Conservation (phyloP, 2,888 invertebrate species). For the Syrista parreyssii region DNA sequence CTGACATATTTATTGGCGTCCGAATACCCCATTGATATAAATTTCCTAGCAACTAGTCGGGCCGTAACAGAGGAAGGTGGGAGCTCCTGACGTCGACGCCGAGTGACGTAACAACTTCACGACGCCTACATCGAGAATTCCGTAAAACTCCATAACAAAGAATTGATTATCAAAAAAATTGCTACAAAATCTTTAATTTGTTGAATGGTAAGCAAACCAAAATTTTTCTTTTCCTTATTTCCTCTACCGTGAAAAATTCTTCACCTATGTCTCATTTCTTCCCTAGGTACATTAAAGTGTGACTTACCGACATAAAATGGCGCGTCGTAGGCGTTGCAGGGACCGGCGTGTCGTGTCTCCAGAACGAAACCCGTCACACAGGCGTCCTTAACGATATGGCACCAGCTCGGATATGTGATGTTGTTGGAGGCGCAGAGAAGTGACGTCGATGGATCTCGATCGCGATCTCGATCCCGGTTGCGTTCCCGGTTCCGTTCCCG, state of each 20-base stretch:
- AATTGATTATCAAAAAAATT: no score
- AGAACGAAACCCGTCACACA: constrained; percentile 79
- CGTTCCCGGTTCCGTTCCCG: constrained; percentile 56
- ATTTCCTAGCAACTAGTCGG: constrained; percentile 7
- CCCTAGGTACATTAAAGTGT: background rate
- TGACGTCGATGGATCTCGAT: constrained; percentile 53
- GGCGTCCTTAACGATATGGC: constrained; percentile 82
- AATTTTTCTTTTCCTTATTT: no score
- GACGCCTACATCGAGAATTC: background rate
- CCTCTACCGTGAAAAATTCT: no score
- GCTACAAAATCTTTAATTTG: background rate
- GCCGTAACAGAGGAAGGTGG: no score
- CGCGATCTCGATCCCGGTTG: constrained; percentile 51
- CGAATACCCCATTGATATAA: constrained; percentile 2
- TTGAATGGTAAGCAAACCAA: background rate
- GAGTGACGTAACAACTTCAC: no score
- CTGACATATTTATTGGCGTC: constrained; percentile 6
- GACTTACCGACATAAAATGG: constrained; percentile 40
- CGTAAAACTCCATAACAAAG: background rate
- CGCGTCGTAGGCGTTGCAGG: constrained; percentile 67
- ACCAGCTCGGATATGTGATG: constrained; percentile 81
- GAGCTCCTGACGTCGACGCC: no score
- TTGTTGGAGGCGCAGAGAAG: constrained; percentile 79
- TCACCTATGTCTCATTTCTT: background rate
- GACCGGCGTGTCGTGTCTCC: constrained; percentile 76